Base-by-base conservation (phyloP, 2,888 invertebrate genomes). In the Anodontia alba region DNA sequence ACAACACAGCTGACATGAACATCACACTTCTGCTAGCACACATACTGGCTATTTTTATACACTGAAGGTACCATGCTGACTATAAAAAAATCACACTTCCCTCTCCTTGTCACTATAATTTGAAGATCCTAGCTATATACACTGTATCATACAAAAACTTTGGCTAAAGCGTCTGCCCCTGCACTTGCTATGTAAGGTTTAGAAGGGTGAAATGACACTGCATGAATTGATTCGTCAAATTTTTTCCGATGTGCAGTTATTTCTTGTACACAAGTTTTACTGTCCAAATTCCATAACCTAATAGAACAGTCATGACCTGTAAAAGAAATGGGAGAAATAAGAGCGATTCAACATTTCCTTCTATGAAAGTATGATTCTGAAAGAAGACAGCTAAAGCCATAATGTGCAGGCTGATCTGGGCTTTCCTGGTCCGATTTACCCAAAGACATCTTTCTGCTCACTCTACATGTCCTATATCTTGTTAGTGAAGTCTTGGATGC, bases 171-270 rank as follows among this genome's bases (percentile, higher is more conserved):
- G 96, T 99, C 99, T 89, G 99, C 99, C 92, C 99, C 99, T 88
- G 99, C 99, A 95, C 98, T 99, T 89, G 99, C 99, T 94, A 99
- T 99, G 95, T 98, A 98, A 89, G 99, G 99, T 96, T 98, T 97
- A 91, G 98, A 97, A 92, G 99, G 99, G 96, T 99, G 99, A 96
- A 99, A 99, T 93, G 99, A 99, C 90, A 99, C 99, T 95, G 99
- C 98, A 94, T 98, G 96, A 95, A 99, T 99, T 95, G 99, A 98
- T 95, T 99, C 99, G 95, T 99, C 99, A 96, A 99, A 99, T 96
- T 99, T 99, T 96, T 99, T 99, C 93, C 99, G 97, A 95, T 99
- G 99, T 90, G 99, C 99, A 75, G 99, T 99, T 94, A 99, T 99
- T 95, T 99, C 99, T 95, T 99, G 99, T 92, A 99, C 98, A 96